Percentiles rank a stretch among this genome's conserved stretches.
Conservation (phyloP, 2,888 invertebrate species). For the Caenorhabditis sulstoni region DNA sequence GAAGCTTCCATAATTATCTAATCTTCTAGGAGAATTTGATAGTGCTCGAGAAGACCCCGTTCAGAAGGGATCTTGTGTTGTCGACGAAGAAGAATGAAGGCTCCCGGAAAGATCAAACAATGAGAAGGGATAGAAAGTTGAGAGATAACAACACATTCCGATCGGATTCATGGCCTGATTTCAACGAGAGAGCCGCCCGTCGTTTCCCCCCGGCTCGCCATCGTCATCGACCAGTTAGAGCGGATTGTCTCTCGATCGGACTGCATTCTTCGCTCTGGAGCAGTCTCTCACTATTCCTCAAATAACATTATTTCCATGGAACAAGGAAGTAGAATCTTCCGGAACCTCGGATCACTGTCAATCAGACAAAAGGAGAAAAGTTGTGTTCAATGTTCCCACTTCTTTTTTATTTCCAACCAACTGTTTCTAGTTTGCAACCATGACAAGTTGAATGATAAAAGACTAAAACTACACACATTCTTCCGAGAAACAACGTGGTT, state of each 20-base stretch:
- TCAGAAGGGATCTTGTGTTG: background rate
- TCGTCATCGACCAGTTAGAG: too few species aligned
- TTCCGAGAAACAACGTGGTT: conserved; percentile 13
- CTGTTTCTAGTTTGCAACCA: background rate
- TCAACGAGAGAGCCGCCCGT: too few species aligned
- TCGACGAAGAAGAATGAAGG: background rate
- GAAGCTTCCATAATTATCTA: too few species aligned
- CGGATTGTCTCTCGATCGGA: too few species aligned
- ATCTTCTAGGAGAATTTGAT: too few species aligned
- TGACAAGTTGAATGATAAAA: background rate
- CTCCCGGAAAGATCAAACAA: background rate
- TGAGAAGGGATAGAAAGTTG: too few species aligned
- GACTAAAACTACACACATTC: conserved; percentile 7
- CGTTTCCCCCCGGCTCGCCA: too few species aligned
- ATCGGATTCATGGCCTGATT: too few species aligned
- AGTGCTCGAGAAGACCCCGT: background rate
- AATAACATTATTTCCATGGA: background rate
- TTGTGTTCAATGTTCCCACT: background rate
- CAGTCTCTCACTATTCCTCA: too few species aligned
- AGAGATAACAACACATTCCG: too few species aligned
- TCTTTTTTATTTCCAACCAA: background rate
- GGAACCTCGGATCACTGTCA: background rate
- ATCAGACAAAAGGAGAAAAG: background rate
- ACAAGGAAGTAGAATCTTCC: background rate
- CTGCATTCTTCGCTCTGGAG: too few species aligned